A percentile compares a stretch with the other conserved stretches of the same genome.
Evolutionary conservation across 2,797 vertebrate species (phyloP).

Genomic region (Loriculus beryllinus): DNA sequence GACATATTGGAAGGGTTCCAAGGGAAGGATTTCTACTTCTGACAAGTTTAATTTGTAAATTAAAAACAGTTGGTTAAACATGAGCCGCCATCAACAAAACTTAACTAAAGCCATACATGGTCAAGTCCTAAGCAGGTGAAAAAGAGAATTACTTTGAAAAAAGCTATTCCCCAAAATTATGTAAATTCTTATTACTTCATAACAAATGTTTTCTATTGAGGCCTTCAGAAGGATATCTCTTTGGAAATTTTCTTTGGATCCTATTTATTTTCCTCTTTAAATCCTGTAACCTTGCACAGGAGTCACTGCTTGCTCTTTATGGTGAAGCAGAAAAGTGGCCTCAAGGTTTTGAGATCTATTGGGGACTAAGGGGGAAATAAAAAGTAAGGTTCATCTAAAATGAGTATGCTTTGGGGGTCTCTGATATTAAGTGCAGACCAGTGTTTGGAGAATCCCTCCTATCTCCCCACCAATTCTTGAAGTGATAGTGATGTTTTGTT

Average conservation of each 20-base stretch:
- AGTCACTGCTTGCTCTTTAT: neutral
- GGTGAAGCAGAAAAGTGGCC: neutral
- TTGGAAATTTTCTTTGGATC: constrained; percentile 48
- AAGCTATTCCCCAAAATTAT: constrained; percentile 76
- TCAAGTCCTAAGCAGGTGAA: constrained; percentile 81
- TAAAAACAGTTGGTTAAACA: constrained; percentile 86
- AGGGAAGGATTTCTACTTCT: constrained; percentile 86
- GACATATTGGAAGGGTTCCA: constrained; percentile 86
- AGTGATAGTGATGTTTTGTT: neutral
- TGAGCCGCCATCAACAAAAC: constrained; percentile 82
- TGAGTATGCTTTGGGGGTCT: neutral
- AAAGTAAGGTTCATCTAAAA: neutral
- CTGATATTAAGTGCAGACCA: neutral
- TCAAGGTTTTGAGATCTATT: neutral
- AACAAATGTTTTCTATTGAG: constrained; percentile 74
- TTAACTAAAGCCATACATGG: constrained; percentile 81
- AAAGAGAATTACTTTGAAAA: constrained; percentile 78
- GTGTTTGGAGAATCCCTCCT: neutral
- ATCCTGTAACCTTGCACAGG: constrained; percentile 36
- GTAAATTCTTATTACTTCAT: constrained; percentile 77
- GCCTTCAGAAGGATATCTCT: constrained; percentile 56
- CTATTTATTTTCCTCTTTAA: constrained; percentile 62
- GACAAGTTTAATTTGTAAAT: constrained; percentile 89
- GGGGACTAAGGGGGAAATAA: neutral
- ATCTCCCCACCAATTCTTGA: neutral